phyloP scores from a whole-genome alignment of 2,113 vertebrate genomes.

The Rostratula benghalensis region DNA sequence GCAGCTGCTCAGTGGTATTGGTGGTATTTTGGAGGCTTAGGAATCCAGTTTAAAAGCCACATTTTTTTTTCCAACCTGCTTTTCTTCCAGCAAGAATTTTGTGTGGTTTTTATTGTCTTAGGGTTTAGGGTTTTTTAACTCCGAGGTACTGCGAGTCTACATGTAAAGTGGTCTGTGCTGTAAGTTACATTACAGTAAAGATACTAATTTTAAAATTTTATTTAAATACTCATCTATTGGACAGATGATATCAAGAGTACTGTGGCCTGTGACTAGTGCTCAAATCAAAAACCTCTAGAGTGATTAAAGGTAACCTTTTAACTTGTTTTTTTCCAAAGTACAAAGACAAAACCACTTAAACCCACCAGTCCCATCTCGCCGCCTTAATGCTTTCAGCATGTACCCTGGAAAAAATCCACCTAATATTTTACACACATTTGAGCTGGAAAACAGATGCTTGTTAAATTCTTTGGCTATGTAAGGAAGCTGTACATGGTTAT shows the following conservation, averaged over 20 bases:
- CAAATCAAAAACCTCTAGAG: background rate
- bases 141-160: background rate
- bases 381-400: constrained; percentile 66
- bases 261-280: background rate
- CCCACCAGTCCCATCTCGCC: constrained; percentile 22
- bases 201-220: background rate
- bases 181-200: background rate
- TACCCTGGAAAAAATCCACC: constrained; percentile 63
- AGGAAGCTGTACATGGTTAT: constrained; percentile 58
- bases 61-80: background rate
- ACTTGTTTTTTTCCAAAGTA: background rate
- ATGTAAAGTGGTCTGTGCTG: background rate
- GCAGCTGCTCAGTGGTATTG: background rate
- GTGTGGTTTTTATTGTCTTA: background rate
- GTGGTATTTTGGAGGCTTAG: background rate
- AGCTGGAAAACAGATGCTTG: constrained; percentile 70
- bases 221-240: background rate
- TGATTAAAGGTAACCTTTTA: constrained; percentile 37
- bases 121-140: background rate
- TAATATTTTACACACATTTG: constrained; percentile 67
- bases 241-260: background rate
- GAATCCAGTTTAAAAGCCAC: background rate
- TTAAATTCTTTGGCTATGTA: constrained; percentile 67
- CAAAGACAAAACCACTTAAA: background rate
- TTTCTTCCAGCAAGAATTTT: background rate